A percentile compares a stretch with the other conserved stretches of the same genome.
Conservation (phyloP, 2,113 vertebrate species). For the Eupsittula cactorum region DNA sequence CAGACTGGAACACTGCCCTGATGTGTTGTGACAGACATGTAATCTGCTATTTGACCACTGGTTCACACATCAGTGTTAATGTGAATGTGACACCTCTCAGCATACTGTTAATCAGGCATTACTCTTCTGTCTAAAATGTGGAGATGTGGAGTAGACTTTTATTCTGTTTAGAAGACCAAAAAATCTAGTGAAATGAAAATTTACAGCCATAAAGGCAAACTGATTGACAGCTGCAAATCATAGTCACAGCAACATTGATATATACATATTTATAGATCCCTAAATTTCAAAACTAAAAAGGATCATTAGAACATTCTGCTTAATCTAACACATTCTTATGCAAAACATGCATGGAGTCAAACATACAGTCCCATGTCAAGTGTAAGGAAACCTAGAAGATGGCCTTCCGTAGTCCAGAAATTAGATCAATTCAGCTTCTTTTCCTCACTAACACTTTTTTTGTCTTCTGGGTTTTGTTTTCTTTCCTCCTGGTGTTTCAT, state of each 20-base stretch:
- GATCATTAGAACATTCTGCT: slow-evolving; percentile 58
- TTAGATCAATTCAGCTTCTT: slow-evolving; percentile 10
- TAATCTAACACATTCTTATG: slow-evolving; percentile 24
- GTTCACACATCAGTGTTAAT: slow-evolving; percentile 68
- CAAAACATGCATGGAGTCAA: neutral
- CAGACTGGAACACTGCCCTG: slow-evolving; percentile 72
- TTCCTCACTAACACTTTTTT: slow-evolving; percentile 38
- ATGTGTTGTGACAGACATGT: slow-evolving; percentile 73
- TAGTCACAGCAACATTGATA: slow-evolving; percentile 54
- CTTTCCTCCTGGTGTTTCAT: slow-evolving; percentile 60
- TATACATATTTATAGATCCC: slow-evolving; percentile 65
- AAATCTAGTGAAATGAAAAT: slow-evolving; percentile 39
- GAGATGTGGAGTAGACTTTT: slow-evolving; percentile 62
- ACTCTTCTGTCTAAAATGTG: slow-evolving; percentile 69
- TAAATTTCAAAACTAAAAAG: slow-evolving; percentile 46
- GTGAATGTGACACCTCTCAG: slow-evolving; percentile 71
- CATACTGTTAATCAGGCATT: slow-evolving; percentile 70
- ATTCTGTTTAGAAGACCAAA: slow-evolving; percentile 60
- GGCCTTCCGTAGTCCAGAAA: slow-evolving; percentile 18
- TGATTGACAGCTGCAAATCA: slow-evolving; percentile 70
- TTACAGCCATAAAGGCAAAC: slow-evolving; percentile 46
- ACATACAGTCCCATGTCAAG: neutral
- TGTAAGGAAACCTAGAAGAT: slow-evolving; percentile 11
- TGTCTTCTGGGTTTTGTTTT: slow-evolving; percentile 60
- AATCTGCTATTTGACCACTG: slow-evolving; percentile 71